Evolutionary conservation across 2,888 invertebrate genomes (phyloP).

Genomic region (Ophion costatus): DNA sequence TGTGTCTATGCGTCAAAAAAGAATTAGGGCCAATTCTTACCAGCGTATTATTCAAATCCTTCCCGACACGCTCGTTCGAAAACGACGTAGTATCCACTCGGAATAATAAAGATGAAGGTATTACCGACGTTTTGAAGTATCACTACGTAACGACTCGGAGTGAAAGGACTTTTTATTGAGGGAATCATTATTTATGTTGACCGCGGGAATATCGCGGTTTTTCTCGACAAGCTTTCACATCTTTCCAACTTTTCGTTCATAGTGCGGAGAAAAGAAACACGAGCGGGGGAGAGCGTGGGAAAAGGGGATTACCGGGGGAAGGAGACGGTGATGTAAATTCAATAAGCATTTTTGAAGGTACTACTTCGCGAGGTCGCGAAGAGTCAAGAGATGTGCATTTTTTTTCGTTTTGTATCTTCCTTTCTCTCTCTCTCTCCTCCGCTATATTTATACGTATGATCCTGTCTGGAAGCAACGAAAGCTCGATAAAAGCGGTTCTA

Average conservation of each 20-base stretch:
- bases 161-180: constrained; percentile 20
- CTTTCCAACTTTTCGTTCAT: constrained; percentile 32
- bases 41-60: not conserved
- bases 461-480: constrained; percentile 21
- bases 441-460: not conserved
- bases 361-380: constrained; percentile 21
- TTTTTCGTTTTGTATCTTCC: constrained; percentile 22
- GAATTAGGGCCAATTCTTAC: not conserved
- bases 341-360: constrained; percentile 49
- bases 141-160: not conserved
- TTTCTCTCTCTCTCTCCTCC: not conserved
- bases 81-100: constrained; percentile 10
- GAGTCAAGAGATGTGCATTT: constrained; percentile 47
- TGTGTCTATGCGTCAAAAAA: not conserved
- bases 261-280: not conserved
- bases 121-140: constrained; percentile 6
- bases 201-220: constrained; percentile 9
- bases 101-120: constrained; percentile 17
- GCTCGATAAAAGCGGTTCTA: constrained; percentile 39
- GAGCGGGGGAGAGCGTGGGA: not conserved
- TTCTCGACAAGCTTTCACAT: constrained; percentile 24
- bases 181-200: constrained; percentile 19
- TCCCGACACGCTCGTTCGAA: not conserved
- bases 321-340: constrained; percentile 42
- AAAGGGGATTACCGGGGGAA: not conserved